A percentile compares a stretch with the other conserved stretches of the same genome.
Evolutionary conservation across 2,797 vertebrate species (phyloP).

Genomic region (Lagocephalus sceleratus): DNA sequence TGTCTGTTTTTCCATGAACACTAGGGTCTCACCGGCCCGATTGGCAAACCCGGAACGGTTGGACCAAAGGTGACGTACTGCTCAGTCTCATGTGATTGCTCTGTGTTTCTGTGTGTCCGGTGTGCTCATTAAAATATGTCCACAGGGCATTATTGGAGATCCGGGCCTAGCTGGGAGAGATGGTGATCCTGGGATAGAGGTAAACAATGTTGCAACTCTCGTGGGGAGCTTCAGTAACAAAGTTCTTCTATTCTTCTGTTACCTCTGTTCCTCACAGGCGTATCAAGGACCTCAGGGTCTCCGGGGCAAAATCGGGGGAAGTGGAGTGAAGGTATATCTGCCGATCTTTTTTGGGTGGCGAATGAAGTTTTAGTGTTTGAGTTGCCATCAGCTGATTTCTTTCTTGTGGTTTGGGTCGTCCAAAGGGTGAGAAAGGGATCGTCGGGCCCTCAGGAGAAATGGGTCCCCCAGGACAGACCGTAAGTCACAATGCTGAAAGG

Average conservation of each 20-base stretch:
- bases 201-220: conserved; percentile 40
- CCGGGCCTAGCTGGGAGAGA: conserved; percentile 78
- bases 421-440: conserved; percentile 80
- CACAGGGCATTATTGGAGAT: conserved; percentile 81
- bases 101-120: conserved; percentile 3
- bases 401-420: conserved; percentile 33
- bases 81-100: conserved; percentile 6
- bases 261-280: conserved; percentile 60
- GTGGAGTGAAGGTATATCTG: conserved; percentile 70
- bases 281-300: conserved; percentile 82
- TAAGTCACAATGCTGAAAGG: conserved; percentile 66
- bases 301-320: conserved; percentile 65
- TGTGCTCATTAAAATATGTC: conserved; percentile 18
- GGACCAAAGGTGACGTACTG: conserved; percentile 72
- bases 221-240: background rate
- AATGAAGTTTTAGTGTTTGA: conserved; percentile 13
- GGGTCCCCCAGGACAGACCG: conserved; percentile 75
- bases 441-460: conserved; percentile 76
- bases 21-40: conserved; percentile 73
- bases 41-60: conserved; percentile 64
- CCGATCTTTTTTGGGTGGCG: conserved; percentile 4
- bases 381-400: conserved; percentile 33
- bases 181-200: conserved; percentile 79
- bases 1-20: background rate
- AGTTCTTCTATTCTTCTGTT: conserved; percentile 3